Evolutionary conservation across 2,888 invertebrate species (phyloP).

Genomic region (Xanthostigma xanthostigma): DNA sequence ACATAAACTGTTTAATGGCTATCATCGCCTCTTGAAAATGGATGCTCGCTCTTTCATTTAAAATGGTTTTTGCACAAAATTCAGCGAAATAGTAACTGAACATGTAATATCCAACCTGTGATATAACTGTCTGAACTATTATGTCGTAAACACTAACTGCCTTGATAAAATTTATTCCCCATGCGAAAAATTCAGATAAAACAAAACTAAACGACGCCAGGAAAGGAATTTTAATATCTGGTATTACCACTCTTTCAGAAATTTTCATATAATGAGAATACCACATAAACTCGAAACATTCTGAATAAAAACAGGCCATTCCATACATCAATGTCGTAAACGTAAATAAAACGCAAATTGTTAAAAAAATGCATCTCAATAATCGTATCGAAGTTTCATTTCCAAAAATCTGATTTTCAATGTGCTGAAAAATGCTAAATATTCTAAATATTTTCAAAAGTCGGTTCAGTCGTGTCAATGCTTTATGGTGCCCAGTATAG

Average conservation of each 20-base stretch:
- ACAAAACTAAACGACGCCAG: no score
- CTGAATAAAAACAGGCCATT: conserved; percentile 6
- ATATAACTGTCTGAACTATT: conserved; percentile 4
- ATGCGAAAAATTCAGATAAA: no score
- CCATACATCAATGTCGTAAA: conserved; percentile 3
- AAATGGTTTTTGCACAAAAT: conserved; percentile 8
- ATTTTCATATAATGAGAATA: background rate
- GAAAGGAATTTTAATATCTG: no score
- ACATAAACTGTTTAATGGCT: conserved; percentile 34
- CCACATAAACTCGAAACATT: conserved; percentile 9
- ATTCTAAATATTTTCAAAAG: background rate
- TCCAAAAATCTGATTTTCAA: no score
- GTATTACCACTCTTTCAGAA: no score
- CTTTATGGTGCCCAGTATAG: background rate
- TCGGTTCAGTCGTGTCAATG: background rate
- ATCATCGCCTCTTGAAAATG: conserved; percentile 32
- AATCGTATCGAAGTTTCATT: no score
- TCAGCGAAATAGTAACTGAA: conserved; percentile 9
- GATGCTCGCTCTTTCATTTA: conserved; percentile 7
- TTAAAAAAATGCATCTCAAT: no score
- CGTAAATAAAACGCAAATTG: no score
- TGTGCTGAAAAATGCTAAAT: background rate
- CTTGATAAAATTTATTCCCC: background rate
- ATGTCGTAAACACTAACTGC: background rate
- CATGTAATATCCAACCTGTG: conserved; percentile 8